Evolutionary conservation across 2,888 invertebrate genomes (phyloP).

Genomic region (Neria commutata): DNA sequence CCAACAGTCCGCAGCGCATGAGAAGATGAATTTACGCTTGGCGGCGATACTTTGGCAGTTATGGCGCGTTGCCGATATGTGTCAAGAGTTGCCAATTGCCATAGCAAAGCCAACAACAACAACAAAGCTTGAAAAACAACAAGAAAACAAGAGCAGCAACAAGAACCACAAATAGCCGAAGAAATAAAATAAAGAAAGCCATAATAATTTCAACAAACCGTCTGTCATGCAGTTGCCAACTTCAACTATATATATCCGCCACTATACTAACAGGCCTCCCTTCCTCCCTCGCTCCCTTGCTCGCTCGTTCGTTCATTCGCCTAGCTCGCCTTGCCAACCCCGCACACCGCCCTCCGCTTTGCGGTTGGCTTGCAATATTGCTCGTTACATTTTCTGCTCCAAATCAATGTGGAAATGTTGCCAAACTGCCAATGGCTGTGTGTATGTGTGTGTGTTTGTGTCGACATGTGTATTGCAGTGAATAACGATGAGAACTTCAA

Average conservation of each 20-base stretch:
- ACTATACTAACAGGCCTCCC: no score
- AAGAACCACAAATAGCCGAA: no score
- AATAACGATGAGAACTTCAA: slow-evolving; percentile 41
- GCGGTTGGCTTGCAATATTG: background rate
- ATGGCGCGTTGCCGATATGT: slow-evolving; percentile 36
- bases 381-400: background rate
- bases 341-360: background rate
- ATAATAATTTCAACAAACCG: background rate
- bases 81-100: slow-evolving; percentile 49
- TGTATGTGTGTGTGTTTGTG: slow-evolving; percentile 8
- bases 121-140: background rate
- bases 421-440: slow-evolving; percentile 21
- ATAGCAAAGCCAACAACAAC: slow-evolving; percentile 6
- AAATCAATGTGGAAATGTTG: slow-evolving; percentile 19
- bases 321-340: no score
- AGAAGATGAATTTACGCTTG: slow-evolving; percentile 12
- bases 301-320: no score
- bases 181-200: no score
- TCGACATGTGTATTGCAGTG: slow-evolving; percentile 42
- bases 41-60: background rate
- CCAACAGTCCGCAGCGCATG: slow-evolving; percentile 14
- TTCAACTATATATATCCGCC: background rate
- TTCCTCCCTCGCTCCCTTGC: no score
- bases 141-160: background rate
- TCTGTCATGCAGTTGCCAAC: slow-evolving; percentile 1